These are phyloP conservation scores for Gari tellinella DNA, from an alignment of 2,888 invertebrate genomes.

Conservation along the genomic window DNA sequence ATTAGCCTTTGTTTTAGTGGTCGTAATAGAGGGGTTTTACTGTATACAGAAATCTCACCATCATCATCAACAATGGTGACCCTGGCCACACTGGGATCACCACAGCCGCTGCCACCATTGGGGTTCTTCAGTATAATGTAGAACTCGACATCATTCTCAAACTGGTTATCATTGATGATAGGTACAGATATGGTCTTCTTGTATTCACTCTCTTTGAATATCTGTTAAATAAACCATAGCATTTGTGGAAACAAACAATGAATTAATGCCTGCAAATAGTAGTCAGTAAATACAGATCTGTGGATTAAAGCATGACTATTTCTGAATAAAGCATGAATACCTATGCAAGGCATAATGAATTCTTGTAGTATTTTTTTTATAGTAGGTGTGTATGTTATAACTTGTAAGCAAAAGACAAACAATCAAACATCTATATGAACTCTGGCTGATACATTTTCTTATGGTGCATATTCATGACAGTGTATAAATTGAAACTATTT, in stretches of 20 bases:
- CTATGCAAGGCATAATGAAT: too few relatives aligned
- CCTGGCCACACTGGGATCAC: constrained; percentile 81
- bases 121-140: constrained; percentile 81
- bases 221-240: constrained; percentile 66
- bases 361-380: too few relatives aligned
- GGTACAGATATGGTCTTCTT: constrained; percentile 77
- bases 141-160: constrained; percentile 80
- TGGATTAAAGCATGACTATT: background rate
- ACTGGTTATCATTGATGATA: constrained; percentile 82
- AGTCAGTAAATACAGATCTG: background rate
- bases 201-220: constrained; percentile 80
- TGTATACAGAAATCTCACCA: too few relatives aligned
- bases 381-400: too few relatives aligned
- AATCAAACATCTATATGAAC: too few relatives aligned
- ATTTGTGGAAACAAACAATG: background rate
- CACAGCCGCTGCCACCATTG: constrained; percentile 72
- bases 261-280: background rate
- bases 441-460: too few relatives aligned
- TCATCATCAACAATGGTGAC: constrained; percentile 82
- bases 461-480: too few relatives aligned
- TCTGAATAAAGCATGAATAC: too few relatives aligned
- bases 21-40: too few relatives aligned
- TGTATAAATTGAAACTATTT: too few relatives aligned
- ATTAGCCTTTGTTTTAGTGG: too few relatives aligned
- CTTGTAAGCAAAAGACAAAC: too few relatives aligned